Evolutionary conservation across 2,113 vertebrate genomes (phyloP).

Genomic region (Plestiodon gilberti): DNA sequence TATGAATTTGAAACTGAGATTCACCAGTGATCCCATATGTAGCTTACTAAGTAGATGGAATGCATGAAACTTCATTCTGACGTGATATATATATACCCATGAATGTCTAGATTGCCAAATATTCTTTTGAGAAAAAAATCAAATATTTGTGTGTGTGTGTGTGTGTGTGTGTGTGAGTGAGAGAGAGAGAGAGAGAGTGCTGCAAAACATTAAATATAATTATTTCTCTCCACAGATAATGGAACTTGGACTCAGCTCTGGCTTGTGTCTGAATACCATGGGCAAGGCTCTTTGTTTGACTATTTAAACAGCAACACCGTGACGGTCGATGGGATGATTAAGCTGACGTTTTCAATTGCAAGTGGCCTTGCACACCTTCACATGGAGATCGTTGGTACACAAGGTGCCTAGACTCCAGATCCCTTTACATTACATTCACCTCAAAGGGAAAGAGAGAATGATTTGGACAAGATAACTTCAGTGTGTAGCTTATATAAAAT

Average conservation of each 20-base stretch:
- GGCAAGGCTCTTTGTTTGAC: slow-evolving; percentile 94
- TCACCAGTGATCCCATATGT: no score
- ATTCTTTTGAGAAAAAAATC: no score
- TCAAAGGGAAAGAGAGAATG: rapidly evolving
- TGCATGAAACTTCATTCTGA: no score
- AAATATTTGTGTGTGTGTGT: no score
- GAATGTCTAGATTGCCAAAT: no score
- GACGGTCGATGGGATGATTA: slow-evolving; percentile 85
- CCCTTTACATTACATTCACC: background rate
- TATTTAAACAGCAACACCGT: slow-evolving; percentile 92
- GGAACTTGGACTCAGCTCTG: slow-evolving; percentile 99
- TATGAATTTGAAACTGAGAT: no score
- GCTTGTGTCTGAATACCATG: slow-evolving; percentile 97
- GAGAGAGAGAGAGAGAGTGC: background rate
- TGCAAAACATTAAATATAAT: background rate
- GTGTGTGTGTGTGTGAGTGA: no score
- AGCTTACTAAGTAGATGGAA: no score
- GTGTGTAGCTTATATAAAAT: background rate
- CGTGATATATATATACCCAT: no score
- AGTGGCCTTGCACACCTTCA: slow-evolving; percentile 96
- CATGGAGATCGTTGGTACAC: slow-evolving; percentile 98
- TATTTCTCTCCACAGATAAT: slow-evolving; percentile 80
- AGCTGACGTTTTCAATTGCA: slow-evolving; percentile 87
- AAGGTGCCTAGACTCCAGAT: slow-evolving; percentile 78
- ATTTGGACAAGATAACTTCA: background rate